Conservation (phyloP, 1,140 invertebrate species). For the Drosophila tsacasi region DNA sequence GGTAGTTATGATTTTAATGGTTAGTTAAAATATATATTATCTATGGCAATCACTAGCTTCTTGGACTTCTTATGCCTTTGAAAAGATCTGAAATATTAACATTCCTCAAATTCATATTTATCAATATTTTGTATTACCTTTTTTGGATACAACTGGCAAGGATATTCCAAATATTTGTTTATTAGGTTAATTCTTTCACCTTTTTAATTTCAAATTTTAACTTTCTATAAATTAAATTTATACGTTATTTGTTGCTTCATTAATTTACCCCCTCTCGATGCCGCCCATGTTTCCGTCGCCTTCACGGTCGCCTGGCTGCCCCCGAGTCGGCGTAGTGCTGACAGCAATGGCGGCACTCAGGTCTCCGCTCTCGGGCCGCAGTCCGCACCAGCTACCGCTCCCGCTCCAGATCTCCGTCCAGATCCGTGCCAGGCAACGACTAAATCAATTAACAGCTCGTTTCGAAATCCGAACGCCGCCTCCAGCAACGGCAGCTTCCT, state of each 20-base stretch:
- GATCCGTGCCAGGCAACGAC: constrained; percentile 60
- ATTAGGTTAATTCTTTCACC: not conserved
- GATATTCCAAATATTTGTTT: not conserved
- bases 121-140: too few species aligned
- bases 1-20: too few species aligned
- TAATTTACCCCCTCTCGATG: not conserved
- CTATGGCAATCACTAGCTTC: too few species aligned
- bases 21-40: too few species aligned
- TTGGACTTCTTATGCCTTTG: too few species aligned
- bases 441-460: constrained; percentile 84
- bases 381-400: not conserved
- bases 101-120: too few species aligned
- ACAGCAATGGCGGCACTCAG: constrained; percentile 82
- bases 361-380: constrained; percentile 2
- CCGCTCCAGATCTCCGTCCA: constrained; percentile 12
- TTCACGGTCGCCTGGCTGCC: constrained; percentile 65
- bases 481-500: constrained; percentile 53
- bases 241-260: not conserved
- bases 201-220: not conserved
- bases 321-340: constrained; percentile 57
- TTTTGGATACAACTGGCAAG: too few species aligned
- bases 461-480: constrained; percentile 69
- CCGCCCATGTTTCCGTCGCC: constrained; percentile 46
- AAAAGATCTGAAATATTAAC: too few species aligned
- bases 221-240: not conserved